Evolutionary conservation across 1,140 invertebrate genomes (phyloP).

Genomic region (Chymomyza costata): DNA sequence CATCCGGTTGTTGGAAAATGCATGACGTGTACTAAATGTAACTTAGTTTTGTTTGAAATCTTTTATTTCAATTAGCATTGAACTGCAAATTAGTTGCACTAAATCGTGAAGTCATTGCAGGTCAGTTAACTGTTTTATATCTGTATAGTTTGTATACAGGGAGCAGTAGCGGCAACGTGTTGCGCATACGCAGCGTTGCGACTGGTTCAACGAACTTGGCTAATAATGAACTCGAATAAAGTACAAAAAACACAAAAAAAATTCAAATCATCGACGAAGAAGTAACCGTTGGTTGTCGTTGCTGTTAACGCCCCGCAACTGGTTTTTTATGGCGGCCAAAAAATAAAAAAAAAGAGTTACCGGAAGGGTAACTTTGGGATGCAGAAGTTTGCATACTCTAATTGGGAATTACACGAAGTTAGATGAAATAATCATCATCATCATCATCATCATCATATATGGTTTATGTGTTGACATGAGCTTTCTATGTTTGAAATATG

Average conservation of each 20-base stretch:
- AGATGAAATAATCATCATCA: no score
- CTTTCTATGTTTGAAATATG: no score
- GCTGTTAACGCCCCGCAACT: no score
- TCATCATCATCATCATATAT: no score
- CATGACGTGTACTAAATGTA: constrained; percentile 45
- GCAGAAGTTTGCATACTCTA: no score
- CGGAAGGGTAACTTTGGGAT: background rate
- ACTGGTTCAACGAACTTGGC: constrained; percentile 34
- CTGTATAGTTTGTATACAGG: background rate
- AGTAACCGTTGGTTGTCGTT: constrained; percentile 9
- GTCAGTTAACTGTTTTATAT: no score
- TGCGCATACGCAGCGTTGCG: constrained; percentile 1
- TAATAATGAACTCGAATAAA: background rate
- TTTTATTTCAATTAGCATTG: constrained; percentile 49
- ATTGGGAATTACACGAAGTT: no score
- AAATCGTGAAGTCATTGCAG: constrained; percentile 8
- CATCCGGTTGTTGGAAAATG: constrained; percentile 30
- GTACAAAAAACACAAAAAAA: constrained; percentile 12
- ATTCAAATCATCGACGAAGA: background rate
- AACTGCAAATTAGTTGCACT: constrained; percentile 39
- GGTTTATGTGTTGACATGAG: no score
- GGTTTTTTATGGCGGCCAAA: constrained; percentile 16
- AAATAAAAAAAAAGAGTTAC: no score
- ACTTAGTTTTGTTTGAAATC: constrained; percentile 2
- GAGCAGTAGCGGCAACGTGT: constrained; percentile 5